Percentiles rank a stretch among this genome's conserved stretches.
phyloP scores from a whole-genome alignment of 2,797 vertebrate species.

The Muscicapa striata region DNA sequence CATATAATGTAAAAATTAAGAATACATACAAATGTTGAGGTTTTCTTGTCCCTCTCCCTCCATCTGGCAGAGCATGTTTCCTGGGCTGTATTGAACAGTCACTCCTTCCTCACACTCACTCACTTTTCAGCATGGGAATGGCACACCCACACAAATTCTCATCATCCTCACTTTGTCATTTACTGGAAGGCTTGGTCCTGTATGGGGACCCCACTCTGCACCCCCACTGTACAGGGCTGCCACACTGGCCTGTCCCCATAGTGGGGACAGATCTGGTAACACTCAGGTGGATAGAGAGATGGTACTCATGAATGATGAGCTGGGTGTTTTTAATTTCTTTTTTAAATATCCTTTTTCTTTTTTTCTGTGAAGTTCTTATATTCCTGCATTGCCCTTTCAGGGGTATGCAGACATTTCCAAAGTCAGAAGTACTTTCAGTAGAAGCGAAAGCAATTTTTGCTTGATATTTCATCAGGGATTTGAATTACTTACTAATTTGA shows the following conservation, averaged over 20 bases:
- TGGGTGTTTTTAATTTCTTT: background rate
- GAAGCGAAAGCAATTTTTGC: slow-evolving; percentile 48
- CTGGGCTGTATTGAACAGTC: background rate
- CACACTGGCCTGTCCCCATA: background rate
- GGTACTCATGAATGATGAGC: background rate
- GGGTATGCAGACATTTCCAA: background rate
- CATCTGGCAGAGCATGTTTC: background rate
- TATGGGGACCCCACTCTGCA: background rate
- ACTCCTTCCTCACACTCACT: background rate
- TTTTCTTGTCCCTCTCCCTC: background rate
- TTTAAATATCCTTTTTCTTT: background rate
- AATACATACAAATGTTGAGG: background rate
- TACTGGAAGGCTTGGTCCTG: background rate
- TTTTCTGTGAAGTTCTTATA: background rate
- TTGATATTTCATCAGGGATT: slow-evolving; percentile 58
- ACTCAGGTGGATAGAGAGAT: background rate
- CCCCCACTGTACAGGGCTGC: rapidly evolving
- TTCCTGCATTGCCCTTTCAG: slow-evolving; percentile 20
- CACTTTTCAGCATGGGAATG: background rate
- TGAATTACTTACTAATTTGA: slow-evolving; percentile 72
- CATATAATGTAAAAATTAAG: background rate
- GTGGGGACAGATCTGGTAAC: background rate
- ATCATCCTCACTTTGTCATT: background rate
- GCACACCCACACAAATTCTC: background rate
- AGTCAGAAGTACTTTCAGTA: slow-evolving; percentile 21